phyloP scores from a whole-genome alignment of 2,888 invertebrate genomes.

The Prenolepis imparis region DNA sequence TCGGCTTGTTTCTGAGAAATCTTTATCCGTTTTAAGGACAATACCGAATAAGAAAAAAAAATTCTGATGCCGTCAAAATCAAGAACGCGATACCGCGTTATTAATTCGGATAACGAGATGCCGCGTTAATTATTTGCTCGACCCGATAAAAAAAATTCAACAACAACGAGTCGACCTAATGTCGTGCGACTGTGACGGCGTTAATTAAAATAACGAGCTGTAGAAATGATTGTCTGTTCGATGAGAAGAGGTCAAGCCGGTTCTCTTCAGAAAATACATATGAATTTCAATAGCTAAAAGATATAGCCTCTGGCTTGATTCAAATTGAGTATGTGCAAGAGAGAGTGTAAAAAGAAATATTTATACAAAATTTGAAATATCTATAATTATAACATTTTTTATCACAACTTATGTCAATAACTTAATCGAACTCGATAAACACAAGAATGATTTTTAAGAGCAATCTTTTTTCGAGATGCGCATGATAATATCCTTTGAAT shows the following conservation, averaged over 20 bases:
- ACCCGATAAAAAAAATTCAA: slow-evolving; percentile 32
- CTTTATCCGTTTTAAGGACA: slow-evolving; percentile 40
- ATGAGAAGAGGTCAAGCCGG: neutral
- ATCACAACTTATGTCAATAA: neutral
- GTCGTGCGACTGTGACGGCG: slow-evolving; percentile 19
- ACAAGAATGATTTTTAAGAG: neutral
- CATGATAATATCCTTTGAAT: slow-evolving; percentile 9
- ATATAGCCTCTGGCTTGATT: neutral
- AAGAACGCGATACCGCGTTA: slow-evolving; percentile 38
- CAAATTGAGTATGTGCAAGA: neutral
- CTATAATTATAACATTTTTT: neutral
- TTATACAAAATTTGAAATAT: neutral
- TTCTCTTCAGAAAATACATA: slow-evolving; percentile 15
- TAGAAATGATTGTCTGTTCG: slow-evolving; percentile 60
- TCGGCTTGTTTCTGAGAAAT: slow-evolving; percentile 10
- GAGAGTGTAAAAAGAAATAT: neutral
- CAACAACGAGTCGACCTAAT: slow-evolving; percentile 36
- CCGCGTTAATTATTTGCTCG: slow-evolving; percentile 49
- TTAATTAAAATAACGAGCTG: slow-evolving; percentile 65
- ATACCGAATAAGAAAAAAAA: slow-evolving; percentile 30
- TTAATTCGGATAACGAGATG: slow-evolving; percentile 52
- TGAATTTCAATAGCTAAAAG: neutral
- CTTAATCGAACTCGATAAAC: neutral
- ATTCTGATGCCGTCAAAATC: slow-evolving; percentile 47
- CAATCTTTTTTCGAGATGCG: neutral